Base-by-base conservation (phyloP, 1,140 invertebrate genomes). In the Drosophila asahinai region DNA sequence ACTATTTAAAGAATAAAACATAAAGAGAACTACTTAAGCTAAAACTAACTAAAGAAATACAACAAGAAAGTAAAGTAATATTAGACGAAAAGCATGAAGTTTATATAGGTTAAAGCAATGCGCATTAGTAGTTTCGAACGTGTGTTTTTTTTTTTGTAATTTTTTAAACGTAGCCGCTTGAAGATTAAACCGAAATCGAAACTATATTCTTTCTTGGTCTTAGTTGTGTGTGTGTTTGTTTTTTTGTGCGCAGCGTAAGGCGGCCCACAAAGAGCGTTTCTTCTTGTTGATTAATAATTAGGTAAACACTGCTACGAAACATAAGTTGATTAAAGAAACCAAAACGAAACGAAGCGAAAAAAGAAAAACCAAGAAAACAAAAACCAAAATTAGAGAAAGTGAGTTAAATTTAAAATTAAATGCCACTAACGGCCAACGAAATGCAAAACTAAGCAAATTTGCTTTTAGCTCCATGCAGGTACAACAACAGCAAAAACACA, bases 271-370 rank as follows among this genome's bases (percentile, higher is more conserved):
- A 64, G 43, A 76, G 59, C 67, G 78, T 86, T 87, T 81, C 80
- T 89, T 89, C 84, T 89, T 89, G 84, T 89, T 89, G 84, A 89
- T 89, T 89, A 89, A 90, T 89, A 90, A 89, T 89, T 89, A 89
- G 84, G 84, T 84, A 90, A 84, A 62, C 33, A 57, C 52, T 54
- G 61, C 65, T 54, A 76, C 54, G 73, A 81, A 72, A 71, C 55
- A 83, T 80, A 83, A 77, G 72, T 83, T 87, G 77, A 77, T 71
- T 71, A 59, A 71, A 55, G 30, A 80, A 49, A 73, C 47, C 67
- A 45, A 11, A 48, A 51, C 3, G n/a, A 33, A 30, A 25, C 22
- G 22, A 65, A 66, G 5, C 30, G 9, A 40, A 47, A 36, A 49
- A 12, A 33, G 9, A 40, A 47, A 36, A 49, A 12, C 14, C 5